Evolutionary conservation across 1,140 invertebrate species (phyloP).

Genomic region (Procambarus clarkii): DNA sequence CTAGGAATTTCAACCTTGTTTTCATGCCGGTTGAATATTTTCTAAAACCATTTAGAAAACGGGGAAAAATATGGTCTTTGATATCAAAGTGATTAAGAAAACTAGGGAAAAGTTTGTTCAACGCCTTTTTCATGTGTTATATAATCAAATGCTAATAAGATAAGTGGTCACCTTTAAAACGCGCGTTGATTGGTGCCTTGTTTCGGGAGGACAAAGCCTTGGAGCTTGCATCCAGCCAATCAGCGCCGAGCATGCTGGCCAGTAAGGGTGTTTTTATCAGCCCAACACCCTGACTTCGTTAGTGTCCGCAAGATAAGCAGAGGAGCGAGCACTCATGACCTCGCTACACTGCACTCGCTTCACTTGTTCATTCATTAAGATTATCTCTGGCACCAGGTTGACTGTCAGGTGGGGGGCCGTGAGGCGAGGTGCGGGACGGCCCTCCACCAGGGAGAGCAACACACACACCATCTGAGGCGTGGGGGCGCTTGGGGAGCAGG

Average conservation of each 20-base stretch:
- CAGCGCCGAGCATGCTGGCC: neutral
- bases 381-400: neutral
- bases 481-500: neutral
- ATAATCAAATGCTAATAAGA: constrained; percentile 64
- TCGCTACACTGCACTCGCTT: constrained; percentile 23
- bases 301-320: constrained; percentile 37
- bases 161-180: constrained; percentile 67
- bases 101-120: constrained; percentile 21
- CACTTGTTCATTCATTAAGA: constrained; percentile 38
- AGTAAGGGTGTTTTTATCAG: constrained; percentile 47
- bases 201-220: constrained; percentile 52
- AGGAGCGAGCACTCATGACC: constrained; percentile 13
- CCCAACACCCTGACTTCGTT: constrained; percentile 55
- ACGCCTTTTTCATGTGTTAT: constrained; percentile 6
- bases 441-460: neutral
- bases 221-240: constrained; percentile 34
- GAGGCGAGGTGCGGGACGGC: neutral
- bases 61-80: neutral
- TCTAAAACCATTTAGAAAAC: neutral
- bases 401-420: neutral
- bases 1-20: neutral
- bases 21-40: neutral
- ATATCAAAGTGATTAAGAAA: neutral
- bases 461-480: neutral
- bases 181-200: constrained; percentile 58